Percentiles rank a stretch among this genome's conserved stretches.
Conservation (phyloP, 2,888 invertebrate genomes). For the Plutella xylostella region DNA sequence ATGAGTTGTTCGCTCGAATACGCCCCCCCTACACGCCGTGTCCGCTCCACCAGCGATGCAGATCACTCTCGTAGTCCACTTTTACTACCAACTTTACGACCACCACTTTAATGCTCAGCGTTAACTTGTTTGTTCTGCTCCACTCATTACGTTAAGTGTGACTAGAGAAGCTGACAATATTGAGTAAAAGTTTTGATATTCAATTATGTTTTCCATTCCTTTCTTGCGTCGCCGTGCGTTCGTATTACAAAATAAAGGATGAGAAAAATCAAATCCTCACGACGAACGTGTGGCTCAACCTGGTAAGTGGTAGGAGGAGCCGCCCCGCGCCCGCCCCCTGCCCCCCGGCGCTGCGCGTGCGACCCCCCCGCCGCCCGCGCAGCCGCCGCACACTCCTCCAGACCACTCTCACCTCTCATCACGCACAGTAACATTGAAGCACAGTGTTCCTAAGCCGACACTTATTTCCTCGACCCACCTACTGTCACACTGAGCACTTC, state of each 20-base stretch:
- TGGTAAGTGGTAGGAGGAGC: constrained; percentile 86
- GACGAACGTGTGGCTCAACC: constrained; percentile 97
- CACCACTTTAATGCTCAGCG: too few relatives aligned
- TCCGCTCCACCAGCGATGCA: too few relatives aligned
- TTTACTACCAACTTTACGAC: too few relatives aligned
- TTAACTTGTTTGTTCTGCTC: too few relatives aligned
- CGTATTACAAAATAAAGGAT: constrained; percentile 82
- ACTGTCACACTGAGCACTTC: constrained; percentile 1
- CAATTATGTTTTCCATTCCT: constrained; percentile 46
- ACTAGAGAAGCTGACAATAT: too few relatives aligned
- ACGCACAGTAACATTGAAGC: neutral
- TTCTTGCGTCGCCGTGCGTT: constrained; percentile 70
- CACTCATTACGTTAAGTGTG: too few relatives aligned
- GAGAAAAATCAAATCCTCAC: constrained; percentile 99
- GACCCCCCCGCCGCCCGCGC: neutral
- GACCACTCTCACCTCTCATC: neutral
- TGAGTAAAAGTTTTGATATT: constrained; percentile 1
- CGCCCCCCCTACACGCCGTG: too few relatives aligned
- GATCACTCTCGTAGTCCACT: too few relatives aligned
- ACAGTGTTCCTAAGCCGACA: neutral
- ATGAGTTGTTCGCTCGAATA: too few relatives aligned
- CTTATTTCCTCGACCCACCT: neutral
- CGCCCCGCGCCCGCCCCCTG: constrained; percentile 32
- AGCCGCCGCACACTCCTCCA: neutral
- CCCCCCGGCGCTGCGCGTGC: constrained; percentile 3